Percentiles rank a stretch among this genome's conserved stretches.
Conservation (phyloP, 1,140 invertebrate genomes). For the Drosophila nikananu region DNA sequence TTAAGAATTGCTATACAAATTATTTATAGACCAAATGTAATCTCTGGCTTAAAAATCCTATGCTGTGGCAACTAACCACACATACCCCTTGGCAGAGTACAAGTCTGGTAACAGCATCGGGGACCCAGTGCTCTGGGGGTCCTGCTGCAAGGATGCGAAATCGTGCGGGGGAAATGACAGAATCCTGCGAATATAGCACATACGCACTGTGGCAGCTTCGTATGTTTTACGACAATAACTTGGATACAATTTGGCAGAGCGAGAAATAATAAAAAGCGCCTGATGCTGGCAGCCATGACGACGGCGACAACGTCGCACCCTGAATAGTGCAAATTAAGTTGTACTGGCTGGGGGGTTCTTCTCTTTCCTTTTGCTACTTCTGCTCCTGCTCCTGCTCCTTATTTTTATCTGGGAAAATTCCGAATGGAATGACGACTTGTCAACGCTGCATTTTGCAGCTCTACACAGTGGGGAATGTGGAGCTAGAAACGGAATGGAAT, state of each 20-base stretch:
- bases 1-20: neutral
- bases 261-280: slow-evolving; percentile 67
- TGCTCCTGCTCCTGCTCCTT: neutral
- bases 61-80: neutral
- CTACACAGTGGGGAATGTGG: slow-evolving; percentile 43
- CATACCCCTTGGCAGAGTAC: slow-evolving; percentile 27
- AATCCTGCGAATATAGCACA: slow-evolving; percentile 58
- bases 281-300: slow-evolving; percentile 51
- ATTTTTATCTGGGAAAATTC: slow-evolving; percentile 28
- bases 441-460: slow-evolving; percentile 72
- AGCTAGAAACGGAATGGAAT: slow-evolving; percentile 41
- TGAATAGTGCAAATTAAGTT: slow-evolving; percentile 81
- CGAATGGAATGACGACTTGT: slow-evolving; percentile 61
- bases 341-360: slow-evolving; percentile 35
- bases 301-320: slow-evolving; percentile 40
- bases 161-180: neutral
- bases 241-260: slow-evolving; percentile 80
- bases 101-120: neutral
- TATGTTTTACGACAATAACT: slow-evolving; percentile 80
- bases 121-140: slow-evolving; percentile 28
- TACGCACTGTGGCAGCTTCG: slow-evolving; percentile 63
- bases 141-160: slow-evolving; percentile 9
- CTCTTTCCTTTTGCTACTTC: neutral
- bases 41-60: neutral
- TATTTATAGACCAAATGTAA: neutral